These are phyloP conservation scores for Epirrita christyi DNA, from an alignment of 2,888 invertebrate genomes.

Conservation along the genomic window DNA sequence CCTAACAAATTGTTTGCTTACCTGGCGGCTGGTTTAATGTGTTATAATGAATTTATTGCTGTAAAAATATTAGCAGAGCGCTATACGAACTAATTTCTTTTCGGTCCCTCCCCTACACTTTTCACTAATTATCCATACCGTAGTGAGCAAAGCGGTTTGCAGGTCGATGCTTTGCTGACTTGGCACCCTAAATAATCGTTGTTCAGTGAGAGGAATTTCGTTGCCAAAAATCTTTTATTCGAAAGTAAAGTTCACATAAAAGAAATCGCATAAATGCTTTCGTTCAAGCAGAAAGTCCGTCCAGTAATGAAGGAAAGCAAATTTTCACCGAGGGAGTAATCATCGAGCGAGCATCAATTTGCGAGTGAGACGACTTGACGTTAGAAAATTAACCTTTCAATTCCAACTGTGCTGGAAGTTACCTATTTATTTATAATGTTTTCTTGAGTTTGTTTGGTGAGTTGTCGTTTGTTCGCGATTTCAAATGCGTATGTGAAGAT, in stretches of 20 bases:
- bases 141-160: constrained; percentile 62
- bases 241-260: constrained; percentile 31
- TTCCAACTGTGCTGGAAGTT: constrained; percentile 28
- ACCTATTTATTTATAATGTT: constrained; percentile 32
- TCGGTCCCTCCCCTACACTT: constrained; percentile 47
- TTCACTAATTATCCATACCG: constrained; percentile 61
- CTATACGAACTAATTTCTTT: constrained; percentile 54
- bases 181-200: constrained; percentile 47
- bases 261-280: constrained; percentile 34
- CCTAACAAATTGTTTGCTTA: constrained; percentile 18
- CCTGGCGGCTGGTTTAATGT: constrained; percentile 29
- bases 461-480: constrained; percentile 23
- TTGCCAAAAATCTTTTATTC: constrained; percentile 33
- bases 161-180: constrained; percentile 52
- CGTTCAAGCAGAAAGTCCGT: constrained; percentile 44
- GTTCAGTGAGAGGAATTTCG: constrained; percentile 33
- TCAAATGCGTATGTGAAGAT: constrained; percentile 24
- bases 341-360: constrained; percentile 39
- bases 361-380: constrained; percentile 36
- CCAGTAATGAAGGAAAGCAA: constrained; percentile 52
- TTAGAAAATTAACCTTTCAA: constrained; percentile 42
- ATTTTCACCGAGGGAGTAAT: constrained; percentile 51
- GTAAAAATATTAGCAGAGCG: constrained; percentile 46
- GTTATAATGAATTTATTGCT: constrained; percentile 41
- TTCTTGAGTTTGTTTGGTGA: constrained; percentile 32